A percentile compares a stretch with the other conserved stretches of the same genome.
Conservation (phyloP, 2,113 vertebrate species). For the Felis chaus region DNA sequence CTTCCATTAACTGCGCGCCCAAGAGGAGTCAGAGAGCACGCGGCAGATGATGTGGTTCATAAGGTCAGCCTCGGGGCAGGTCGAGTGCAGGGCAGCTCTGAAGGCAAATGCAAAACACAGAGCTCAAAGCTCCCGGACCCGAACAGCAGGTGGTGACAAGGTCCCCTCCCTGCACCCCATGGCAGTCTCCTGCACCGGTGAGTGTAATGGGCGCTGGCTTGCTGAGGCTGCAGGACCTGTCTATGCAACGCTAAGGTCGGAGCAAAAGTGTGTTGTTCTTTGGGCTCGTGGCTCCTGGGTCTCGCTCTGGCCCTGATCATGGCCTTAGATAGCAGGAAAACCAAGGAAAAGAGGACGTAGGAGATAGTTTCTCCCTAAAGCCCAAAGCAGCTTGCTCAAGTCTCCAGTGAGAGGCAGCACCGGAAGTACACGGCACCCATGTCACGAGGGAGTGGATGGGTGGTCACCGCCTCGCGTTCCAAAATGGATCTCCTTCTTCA, state of each 20-base stretch:
- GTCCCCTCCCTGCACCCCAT: accelerated
- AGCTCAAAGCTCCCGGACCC: accelerated
- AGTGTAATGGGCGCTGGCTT: accelerated
- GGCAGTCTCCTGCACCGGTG: background rate
- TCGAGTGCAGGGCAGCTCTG: background rate
- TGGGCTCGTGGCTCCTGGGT: accelerated
- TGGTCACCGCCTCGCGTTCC: accelerated
- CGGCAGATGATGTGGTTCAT: accelerated
- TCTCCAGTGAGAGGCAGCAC: background rate
- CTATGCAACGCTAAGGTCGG: background rate
- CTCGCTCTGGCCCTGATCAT: too few species aligned
- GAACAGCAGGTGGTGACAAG: accelerated
- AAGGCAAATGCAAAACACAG: background rate
- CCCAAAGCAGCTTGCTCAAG: too few species aligned
- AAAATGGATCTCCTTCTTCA: accelerated
- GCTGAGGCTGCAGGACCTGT: background rate
- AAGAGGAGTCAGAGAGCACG: background rate
- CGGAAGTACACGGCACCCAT: accelerated
- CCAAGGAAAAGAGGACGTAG: background rate
- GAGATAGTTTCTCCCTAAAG: background rate
- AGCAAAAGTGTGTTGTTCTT: accelerated
- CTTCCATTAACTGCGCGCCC: background rate
- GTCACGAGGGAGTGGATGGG: accelerated
- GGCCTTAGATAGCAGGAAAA: background rate
- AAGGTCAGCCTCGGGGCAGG: background rate